phyloP scores from a whole-genome alignment of 2,888 invertebrate species.

The Parascotia fuliginaria region DNA sequence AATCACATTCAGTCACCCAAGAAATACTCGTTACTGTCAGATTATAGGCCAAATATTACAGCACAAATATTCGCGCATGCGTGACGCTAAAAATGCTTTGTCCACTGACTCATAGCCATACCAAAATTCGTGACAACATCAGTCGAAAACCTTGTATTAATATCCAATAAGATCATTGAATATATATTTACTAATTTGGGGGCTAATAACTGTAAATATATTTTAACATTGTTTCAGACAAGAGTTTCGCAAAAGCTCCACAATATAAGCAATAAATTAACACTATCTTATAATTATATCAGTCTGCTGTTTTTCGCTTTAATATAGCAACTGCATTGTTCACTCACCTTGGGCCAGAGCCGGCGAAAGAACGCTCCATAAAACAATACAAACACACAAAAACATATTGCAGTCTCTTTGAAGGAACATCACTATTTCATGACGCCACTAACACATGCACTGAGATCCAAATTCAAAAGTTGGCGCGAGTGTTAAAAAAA shows the following conservation, averaged over 20 bases:
- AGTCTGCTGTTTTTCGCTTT: constrained; percentile 45
- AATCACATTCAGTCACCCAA: too few relatives aligned
- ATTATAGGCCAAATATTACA: background rate
- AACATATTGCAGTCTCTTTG: constrained; percentile 72
- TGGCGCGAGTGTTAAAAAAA: constrained; percentile 71
- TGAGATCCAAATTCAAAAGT: constrained; percentile 46
- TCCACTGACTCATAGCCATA: constrained; percentile 32
- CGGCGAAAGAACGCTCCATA: constrained; percentile 78
- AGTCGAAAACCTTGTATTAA: constrained; percentile 3
- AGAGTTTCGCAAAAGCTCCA: constrained; percentile 22
- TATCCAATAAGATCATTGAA: constrained; percentile 1
- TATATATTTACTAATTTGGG: background rate
- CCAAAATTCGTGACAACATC: constrained; percentile 24
- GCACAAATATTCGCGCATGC: constrained; percentile 23
- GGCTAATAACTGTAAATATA: background rate
- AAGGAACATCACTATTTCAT: constrained; percentile 68
- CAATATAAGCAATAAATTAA: constrained; percentile 26
- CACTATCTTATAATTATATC: constrained; percentile 43
- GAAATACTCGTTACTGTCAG: background rate
- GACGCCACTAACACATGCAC: constrained; percentile 56
- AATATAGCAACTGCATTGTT: constrained; percentile 62
- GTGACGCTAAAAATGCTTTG: constrained; percentile 23
- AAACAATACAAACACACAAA: constrained; percentile 70
- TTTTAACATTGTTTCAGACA: background rate
- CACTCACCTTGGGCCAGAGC: constrained; percentile 79